Base-by-base conservation (phyloP, 2,888 invertebrate species). In the Drosophila borealis region DNA sequence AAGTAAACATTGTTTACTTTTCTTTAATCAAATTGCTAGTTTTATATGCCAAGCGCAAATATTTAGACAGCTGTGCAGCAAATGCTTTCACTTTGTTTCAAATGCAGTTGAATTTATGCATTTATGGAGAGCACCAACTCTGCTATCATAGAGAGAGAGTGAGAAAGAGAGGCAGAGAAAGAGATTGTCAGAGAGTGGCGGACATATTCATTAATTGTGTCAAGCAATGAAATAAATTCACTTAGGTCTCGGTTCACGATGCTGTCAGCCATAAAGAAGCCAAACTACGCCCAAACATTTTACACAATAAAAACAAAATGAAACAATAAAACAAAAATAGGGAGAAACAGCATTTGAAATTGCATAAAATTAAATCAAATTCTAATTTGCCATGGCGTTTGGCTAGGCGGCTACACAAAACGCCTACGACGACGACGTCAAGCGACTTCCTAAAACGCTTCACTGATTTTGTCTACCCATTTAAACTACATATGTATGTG, bases 281-380 rank as follows among this genome's bases (percentile, higher is more conserved):
- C 42, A 51, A 77, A 59, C 68, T 69, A 80, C 83, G 70, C 86
- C 86, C 74, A 77, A 79, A 69, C 77, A 74, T 70, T 80, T 78
- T 73, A 72, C 78, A 74, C 80, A 83, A 74, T 44, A 62, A 69
- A 75, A 29, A 44, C 57, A 48, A 56, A 13, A 39, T 48, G 6
- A 49, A 42, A 34, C 9, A 36, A 63, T 55, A 51, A 33, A 48
- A 68, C 65, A 66, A 34, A 64, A 50, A 66, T 59, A 65, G 44
- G 21, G 25, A 65, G 56, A 49, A 60, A 45, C 55, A 71, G 68
- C 76, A 71, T 76, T 86, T 79, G 61, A 74, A 81, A 81, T 86
- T 86, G 84, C 81, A 84, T 84, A 86, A 86, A 83, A 83, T 83
- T 83, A 84, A 86, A 79, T 81, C 73, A 86, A 84, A 84, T 86